A percentile compares a stretch with the other conserved stretches of the same genome.
Evolutionary conservation across 2,888 invertebrate species (phyloP).

Genomic region (Hedya salicella): DNA sequence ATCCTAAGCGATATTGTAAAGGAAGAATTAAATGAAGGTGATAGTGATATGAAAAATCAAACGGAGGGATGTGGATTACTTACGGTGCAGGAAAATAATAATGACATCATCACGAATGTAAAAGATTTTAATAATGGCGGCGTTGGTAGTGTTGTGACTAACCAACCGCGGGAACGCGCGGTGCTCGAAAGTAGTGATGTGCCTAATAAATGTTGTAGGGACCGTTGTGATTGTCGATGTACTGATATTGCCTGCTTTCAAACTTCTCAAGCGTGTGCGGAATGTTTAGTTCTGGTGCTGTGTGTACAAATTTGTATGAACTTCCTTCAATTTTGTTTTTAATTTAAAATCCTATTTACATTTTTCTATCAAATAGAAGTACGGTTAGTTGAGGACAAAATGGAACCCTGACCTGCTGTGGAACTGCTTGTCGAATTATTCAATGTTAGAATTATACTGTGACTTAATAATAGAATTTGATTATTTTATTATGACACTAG

Average conservation of each 20-base stretch:
- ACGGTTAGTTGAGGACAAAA: neutral
- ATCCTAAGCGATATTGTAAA: neutral
- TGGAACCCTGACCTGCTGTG: too few species aligned
- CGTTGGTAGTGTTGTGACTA: constrained; percentile 20
- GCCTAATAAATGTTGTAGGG: constrained; percentile 5
- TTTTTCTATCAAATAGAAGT: neutral
- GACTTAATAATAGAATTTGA: too few species aligned
- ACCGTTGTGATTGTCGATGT: constrained; percentile 11
- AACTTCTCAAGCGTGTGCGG: constrained; percentile 23
- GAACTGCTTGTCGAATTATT: too few species aligned
- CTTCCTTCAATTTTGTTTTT: neutral
- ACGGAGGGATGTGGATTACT: neutral
- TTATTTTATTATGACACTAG: too few species aligned
- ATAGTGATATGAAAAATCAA: neutral
- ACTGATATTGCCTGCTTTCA: constrained; percentile 24
- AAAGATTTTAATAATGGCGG: neutral
- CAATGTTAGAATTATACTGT: too few species aligned
- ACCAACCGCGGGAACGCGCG: constrained; percentile 3
- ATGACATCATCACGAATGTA: neutral
- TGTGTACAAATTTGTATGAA: constrained; percentile 14
- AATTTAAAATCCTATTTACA: neutral
- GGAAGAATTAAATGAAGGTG: constrained; percentile 3
- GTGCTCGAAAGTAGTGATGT: constrained; percentile 7
- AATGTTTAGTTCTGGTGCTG: constrained; percentile 18
- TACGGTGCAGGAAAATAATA: constrained; percentile 2